Percentiles rank a stretch among this genome's conserved stretches.
These are phyloP conservation scores for Sciurus carolinensis DNA, from an alignment of 2,797 vertebrate species.

Conservation along the genomic window DNA sequence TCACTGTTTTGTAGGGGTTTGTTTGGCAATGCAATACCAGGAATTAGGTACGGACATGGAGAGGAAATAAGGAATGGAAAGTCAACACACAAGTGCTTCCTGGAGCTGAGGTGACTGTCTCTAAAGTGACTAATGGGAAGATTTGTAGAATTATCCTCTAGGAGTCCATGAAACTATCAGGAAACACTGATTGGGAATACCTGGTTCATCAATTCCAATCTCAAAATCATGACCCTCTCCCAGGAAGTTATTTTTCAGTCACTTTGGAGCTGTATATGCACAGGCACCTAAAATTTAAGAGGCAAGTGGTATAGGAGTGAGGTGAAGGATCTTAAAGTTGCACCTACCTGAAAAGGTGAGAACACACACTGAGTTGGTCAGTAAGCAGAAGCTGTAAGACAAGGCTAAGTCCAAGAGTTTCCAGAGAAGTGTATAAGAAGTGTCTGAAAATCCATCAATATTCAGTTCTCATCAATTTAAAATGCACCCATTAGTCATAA, in stretches of 20 bases:
- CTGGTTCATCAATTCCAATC: neutral
- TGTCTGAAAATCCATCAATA: neutral
- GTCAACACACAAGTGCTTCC: fast-evolving
- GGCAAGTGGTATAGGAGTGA: no score
- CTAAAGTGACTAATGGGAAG: neutral
- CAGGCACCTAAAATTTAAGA: neutral
- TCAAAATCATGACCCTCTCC: neutral
- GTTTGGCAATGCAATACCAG: neutral
- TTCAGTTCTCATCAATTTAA: neutral
- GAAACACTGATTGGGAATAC: neutral
- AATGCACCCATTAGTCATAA: neutral
- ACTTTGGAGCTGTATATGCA: neutral
- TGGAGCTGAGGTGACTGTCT: neutral
- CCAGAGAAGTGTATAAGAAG: neutral
- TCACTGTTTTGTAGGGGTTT: neutral
- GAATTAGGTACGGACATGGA: fast-evolving
- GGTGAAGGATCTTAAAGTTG: neutral
- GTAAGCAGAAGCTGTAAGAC: neutral
- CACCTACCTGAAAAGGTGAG: neutral
- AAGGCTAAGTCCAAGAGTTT: neutral
- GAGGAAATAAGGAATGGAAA: neutral
- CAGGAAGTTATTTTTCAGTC: neutral
- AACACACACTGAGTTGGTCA: neutral
- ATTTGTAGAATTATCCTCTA: no score
- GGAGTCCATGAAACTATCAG: neutral